These are phyloP conservation scores for Amblyornis subalaris DNA, from an alignment of 2,113 vertebrate species.

Conservation along the genomic window DNA sequence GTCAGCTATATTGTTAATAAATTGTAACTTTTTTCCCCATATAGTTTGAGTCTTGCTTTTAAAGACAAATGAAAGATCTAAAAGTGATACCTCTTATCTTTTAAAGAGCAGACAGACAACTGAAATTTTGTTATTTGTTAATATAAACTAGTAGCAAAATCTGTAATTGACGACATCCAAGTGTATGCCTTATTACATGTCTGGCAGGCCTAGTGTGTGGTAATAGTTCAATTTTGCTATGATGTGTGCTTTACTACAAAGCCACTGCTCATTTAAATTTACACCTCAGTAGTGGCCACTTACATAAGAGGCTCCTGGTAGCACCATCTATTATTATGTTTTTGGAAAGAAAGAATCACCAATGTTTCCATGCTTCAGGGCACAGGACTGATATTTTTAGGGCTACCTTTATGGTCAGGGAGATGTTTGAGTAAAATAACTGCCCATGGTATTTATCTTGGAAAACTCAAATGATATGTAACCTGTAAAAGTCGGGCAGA, in stretches of 20 bases:
- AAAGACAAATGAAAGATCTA: neutral
- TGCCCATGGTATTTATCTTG: neutral
- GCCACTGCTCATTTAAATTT: neutral
- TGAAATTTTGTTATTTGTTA: neutral
- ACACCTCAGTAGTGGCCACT: neutral
- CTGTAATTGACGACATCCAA: neutral
- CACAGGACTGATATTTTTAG: neutral
- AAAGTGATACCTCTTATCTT: neutral
- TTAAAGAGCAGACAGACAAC: neutral
- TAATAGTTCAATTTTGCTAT: neutral
- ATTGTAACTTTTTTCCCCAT: accelerated
- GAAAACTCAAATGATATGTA: neutral
- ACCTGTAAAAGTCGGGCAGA: neutral
- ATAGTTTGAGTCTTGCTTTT: neutral
- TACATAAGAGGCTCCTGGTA: neutral
- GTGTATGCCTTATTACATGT: neutral
- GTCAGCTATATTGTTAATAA: neutral
- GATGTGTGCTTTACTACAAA: neutral
- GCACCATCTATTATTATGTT: neutral
- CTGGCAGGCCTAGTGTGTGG: neutral
- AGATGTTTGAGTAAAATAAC: neutral
- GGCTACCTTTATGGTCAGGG: neutral
- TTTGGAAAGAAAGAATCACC: neutral
- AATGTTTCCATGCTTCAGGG: neutral
- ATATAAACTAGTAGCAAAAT: neutral